Evolutionary conservation across 2,888 invertebrate species (phyloP).

Genomic region (Pelosia muscerda): DNA sequence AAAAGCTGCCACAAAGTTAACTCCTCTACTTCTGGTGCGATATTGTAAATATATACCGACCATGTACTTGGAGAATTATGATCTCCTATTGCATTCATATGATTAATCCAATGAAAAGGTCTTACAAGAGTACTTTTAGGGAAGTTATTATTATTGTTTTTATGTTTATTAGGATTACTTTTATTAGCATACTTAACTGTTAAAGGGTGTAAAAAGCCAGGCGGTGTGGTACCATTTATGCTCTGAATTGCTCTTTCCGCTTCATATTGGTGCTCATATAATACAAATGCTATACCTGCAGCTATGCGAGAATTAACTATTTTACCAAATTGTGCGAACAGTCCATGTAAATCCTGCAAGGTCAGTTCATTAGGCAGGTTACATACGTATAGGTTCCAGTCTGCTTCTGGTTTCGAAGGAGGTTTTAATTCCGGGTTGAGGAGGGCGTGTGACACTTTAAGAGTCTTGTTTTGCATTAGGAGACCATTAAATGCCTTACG

Average conservation of each 20-base stretch:
- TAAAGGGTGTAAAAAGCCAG: conserved; percentile 84
- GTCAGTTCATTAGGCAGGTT: conserved; percentile 87
- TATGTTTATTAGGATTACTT: conserved; percentile 85
- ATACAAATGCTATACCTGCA: conserved; percentile 85
- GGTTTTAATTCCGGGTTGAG: conserved; percentile 84
- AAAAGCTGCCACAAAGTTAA: conserved; percentile 85
- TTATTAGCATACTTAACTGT: conserved; percentile 87
- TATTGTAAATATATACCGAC: conserved; percentile 86
- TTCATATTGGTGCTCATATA: conserved; percentile 84
- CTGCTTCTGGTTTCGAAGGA: conserved; percentile 84
- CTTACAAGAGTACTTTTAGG: conserved; percentile 80
- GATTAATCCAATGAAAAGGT: conserved; percentile 84
- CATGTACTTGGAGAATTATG: conserved; percentile 84
- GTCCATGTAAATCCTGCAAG: conserved; percentile 85
- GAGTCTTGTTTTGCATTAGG: conserved; percentile 85
- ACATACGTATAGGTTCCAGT: conserved; percentile 87
- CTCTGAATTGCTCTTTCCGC: conserved; percentile 84
- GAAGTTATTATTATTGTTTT: conserved; percentile 84
- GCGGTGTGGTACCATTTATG: conserved; percentile 82
- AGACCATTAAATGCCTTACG: conserved; percentile 85
- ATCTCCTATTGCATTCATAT: conserved; percentile 82
- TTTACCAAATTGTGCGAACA: conserved; percentile 86
- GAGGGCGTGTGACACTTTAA: conserved; percentile 84
- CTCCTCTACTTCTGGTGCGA: conserved; percentile 84
- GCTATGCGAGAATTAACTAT: conserved; percentile 87